These are phyloP conservation scores for Dipodomys ordii DNA, from an alignment of 2,113 vertebrate genomes.

Conservation along the genomic window DNA sequence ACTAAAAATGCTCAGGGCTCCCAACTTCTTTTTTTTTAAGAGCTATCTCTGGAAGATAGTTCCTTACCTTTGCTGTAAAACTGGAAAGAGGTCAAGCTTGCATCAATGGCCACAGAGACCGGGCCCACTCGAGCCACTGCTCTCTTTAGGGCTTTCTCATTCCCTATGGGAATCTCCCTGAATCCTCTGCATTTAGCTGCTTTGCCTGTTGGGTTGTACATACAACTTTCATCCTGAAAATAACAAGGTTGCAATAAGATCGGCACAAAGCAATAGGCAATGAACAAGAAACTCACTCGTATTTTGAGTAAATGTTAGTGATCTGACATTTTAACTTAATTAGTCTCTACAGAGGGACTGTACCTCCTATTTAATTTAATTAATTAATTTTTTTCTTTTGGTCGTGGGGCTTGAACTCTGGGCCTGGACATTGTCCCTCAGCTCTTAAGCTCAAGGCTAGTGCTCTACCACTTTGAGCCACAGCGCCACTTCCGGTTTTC, in stretches of 20 bases:
- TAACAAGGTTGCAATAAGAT: neutral
- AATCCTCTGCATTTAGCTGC: slow-evolving; percentile 91
- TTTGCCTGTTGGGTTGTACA: slow-evolving; percentile 90
- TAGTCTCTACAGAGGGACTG: neutral
- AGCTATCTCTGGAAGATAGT: neutral
- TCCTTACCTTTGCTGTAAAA: slow-evolving; percentile 93
- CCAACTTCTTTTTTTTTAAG: neutral
- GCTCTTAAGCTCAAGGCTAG: too few relatives aligned
- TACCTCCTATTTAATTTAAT: neutral
- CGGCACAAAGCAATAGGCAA: neutral
- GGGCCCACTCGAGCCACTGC: slow-evolving; percentile 92
- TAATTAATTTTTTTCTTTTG: neutral
- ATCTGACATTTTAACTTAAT: neutral
- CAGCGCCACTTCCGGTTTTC: too few relatives aligned
- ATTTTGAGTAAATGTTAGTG: neutral
- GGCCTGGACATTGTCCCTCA: too few relatives aligned
- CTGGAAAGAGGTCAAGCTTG: slow-evolving; percentile 92
- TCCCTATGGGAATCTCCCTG: slow-evolving; percentile 89
- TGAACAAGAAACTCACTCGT: neutral
- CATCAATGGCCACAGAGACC: slow-evolving; percentile 94
- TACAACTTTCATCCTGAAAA: slow-evolving; percentile 91
- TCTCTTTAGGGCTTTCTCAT: slow-evolving; percentile 91
- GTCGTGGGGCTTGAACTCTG: too few relatives aligned
- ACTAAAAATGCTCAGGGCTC: neutral
- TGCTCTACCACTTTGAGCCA: too few relatives aligned